These are phyloP conservation scores for Phainopepla nitens DNA, from an alignment of 2,113 vertebrate species.

Conservation along the genomic window DNA sequence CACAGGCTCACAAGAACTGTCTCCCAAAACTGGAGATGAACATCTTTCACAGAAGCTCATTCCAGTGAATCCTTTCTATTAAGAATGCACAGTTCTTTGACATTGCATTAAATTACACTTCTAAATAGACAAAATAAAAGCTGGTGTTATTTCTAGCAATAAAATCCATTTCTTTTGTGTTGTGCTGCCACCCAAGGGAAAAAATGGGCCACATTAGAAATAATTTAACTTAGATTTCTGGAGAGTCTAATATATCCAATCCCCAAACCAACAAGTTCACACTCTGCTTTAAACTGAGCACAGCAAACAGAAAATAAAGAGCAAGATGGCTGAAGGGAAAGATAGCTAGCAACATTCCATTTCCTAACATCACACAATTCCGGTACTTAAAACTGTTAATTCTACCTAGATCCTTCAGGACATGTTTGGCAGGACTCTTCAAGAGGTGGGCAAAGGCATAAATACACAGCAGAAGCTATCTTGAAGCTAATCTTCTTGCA, in stretches of 20 bases:
- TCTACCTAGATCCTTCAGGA: not conserved
- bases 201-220: not conserved
- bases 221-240: not conserved
- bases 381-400: not conserved
- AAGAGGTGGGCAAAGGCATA: not conserved
- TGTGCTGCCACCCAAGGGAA: not conserved
- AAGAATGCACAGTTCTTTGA: not conserved
- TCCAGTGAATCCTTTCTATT: not conserved
- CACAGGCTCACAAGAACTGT: not conserved
- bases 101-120: not conserved
- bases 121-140: not conserved
- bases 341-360: fast-evolving
- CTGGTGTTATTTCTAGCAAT: not conserved
- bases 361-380: not conserved
- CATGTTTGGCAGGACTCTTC: not conserved
- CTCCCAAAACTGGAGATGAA: not conserved
- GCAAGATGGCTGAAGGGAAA: not conserved
- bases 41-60: not conserved
- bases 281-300: not conserved
- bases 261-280: not conserved
- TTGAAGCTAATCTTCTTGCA: not conserved
- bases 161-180: not conserved
- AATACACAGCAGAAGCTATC: not conserved
- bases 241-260: not conserved
- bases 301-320: not conserved